Evolutionary conservation across 2,797 vertebrate genomes (phyloP).

Genomic region (Mionectes olivaceus): DNA sequence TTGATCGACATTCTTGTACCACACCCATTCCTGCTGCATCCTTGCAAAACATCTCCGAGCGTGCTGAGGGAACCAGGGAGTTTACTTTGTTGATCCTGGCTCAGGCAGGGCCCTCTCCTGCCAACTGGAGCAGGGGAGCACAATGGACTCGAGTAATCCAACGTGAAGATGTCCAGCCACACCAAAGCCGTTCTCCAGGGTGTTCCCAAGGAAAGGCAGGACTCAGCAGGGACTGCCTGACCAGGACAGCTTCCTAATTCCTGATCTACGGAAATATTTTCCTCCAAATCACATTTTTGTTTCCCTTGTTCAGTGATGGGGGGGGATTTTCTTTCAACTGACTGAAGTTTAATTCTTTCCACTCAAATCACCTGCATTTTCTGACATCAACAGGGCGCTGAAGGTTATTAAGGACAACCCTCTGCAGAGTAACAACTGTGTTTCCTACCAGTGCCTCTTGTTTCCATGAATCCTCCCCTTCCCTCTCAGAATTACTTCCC

Average conservation of each 20-base stretch:
- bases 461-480: neutral
- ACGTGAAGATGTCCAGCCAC: neutral
- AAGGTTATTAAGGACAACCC: neutral
- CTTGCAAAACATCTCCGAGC: neutral
- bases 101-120: neutral
- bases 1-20: neutral
- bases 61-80: neutral
- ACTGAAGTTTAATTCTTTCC: neutral
- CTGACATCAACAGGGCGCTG: neutral
- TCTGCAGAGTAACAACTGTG: neutral
- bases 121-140: neutral
- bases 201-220: neutral
- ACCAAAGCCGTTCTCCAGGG: neutral
- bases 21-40: neutral
- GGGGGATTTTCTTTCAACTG: neutral
- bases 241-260: neutral
- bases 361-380: constrained; percentile 8
- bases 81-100: neutral
- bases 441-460: neutral
- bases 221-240: neutral
- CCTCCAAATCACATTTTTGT: neutral
- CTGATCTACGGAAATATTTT: neutral
- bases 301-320: neutral
- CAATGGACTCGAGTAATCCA: neutral
- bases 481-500: neutral